A percentile compares a stretch with the other conserved stretches of the same genome.
Conservation (phyloP, 2,797 vertebrate species). For the Sebastes wilsoni region DNA sequence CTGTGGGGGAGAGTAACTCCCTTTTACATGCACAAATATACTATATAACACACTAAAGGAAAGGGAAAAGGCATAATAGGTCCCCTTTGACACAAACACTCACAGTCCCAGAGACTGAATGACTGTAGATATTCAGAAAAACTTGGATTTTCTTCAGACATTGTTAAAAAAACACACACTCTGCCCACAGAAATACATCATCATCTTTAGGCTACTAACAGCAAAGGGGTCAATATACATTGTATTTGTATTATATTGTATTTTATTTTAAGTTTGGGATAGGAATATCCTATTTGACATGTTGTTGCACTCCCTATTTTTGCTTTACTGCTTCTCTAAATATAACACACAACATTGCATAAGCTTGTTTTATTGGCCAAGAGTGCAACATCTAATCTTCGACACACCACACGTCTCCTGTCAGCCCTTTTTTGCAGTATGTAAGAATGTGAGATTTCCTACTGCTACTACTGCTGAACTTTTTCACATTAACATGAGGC, state of each 20-base stretch:
- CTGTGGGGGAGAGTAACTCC: too few relatives aligned
- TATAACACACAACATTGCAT: background rate
- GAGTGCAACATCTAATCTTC: conserved; percentile 6
- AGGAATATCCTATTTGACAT: background rate
- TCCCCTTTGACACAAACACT: too few relatives aligned
- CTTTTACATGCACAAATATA: too few relatives aligned
- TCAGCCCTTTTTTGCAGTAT: background rate
- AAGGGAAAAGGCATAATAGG: too few relatives aligned
- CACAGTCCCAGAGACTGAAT: too few relatives aligned
- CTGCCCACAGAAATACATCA: too few relatives aligned
- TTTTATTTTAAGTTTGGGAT: background rate
- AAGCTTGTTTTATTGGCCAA: conserved; percentile 14
- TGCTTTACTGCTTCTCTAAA: background rate
- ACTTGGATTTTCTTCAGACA: too few relatives aligned
- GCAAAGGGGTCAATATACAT: background rate
- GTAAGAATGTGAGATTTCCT: background rate
- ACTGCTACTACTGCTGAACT: background rate
- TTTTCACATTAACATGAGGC: background rate
- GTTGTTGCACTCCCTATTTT: background rate
- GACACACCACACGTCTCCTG: conserved; percentile 5
- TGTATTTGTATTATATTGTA: background rate
- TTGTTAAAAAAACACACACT: too few relatives aligned
- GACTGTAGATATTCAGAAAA: too few relatives aligned
- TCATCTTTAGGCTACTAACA: background rate
- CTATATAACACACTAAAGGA: too few relatives aligned